Evolutionary conservation across 1,140 invertebrate species (phyloP), one percentile per base, ranked within the genome.

Genomic region (Homalodisca vitripennis): DNA sequence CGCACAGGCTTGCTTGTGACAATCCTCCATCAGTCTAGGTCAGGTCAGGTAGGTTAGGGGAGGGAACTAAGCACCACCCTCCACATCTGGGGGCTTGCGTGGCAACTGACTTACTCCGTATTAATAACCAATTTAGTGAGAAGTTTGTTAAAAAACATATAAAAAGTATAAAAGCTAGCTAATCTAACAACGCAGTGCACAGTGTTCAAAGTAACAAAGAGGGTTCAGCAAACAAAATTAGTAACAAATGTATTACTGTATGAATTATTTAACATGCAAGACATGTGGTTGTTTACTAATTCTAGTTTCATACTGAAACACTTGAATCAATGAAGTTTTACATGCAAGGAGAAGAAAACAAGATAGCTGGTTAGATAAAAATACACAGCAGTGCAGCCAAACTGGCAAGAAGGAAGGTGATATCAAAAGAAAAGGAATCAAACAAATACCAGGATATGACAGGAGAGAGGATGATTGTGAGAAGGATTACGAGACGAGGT

Each of bases 391-490:
- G 32, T 20, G 70, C 12, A 24, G 70, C 65, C 57, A 73, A 31
- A 31, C 67, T 73, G n/a, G 77, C 67, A 12, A 78, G n/a, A 48
- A 77, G 64, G 63, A 75, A 78, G 32, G 70, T 63, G 26, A 78
- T 20, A 12, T 77, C 75, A 63, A 77, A 71, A 26, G 75, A 68
- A 47, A 74, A 66, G 48, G 78, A 78, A 29, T 73, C 70, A 67
- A 75, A 75, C 29, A 79, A 66, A 65, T 77, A 57, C 76, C 77
- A 80, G 48, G 78, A 77, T 26, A 79, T 48, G 24, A 76, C 60
- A 29, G 79, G 77, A 65, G 77, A 75, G 27, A 79, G 73, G 63
- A 79, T 63, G 66, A 79, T 66, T 26, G 68, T 69, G 66, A 75
- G 47, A 34, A 73, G 71, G 60, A 74, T 55, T 48, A 70, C 64